A percentile compares a stretch with the other conserved stretches of the same genome.
These are phyloP conservation scores for Melopsittacus undulatus DNA, from an alignment of 2,797 vertebrate species.

Conservation along the genomic window DNA sequence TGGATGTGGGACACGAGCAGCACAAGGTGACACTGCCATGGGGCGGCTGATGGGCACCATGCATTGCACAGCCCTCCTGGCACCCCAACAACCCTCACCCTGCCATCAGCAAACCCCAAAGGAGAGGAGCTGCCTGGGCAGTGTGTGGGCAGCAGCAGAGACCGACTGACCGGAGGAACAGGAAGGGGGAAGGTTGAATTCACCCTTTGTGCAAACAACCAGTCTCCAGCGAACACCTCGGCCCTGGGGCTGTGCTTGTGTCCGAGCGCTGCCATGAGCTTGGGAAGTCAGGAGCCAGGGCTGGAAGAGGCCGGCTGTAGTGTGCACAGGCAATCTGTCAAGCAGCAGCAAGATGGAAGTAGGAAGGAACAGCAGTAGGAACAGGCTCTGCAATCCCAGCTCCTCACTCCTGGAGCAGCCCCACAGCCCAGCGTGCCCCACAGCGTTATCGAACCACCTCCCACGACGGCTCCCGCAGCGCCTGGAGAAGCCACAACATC, in stretches of 20 bases:
- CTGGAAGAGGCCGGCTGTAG: fast-evolving
- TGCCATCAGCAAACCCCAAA: fast-evolving
- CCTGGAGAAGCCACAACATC: neutral
- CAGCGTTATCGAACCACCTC: neutral
- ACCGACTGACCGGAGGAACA: neutral
- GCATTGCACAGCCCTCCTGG: neutral
- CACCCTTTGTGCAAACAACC: neutral
- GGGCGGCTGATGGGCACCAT: neutral
- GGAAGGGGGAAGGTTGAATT: conserved; percentile 39
- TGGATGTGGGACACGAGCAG: fast-evolving
- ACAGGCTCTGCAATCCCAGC: neutral
- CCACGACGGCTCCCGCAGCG: neutral
- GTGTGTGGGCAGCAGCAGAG: neutral
- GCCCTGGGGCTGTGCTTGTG: neutral
- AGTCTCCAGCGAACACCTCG: neutral
- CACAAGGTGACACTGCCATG: fast-evolving
- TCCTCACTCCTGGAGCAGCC: neutral
- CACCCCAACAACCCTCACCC: fast-evolving
- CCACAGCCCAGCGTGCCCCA: fast-evolving
- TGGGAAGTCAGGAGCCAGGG: fast-evolving
- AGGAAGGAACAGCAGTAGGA: neutral
- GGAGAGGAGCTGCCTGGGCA: neutral
- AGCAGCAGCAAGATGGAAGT: neutral
- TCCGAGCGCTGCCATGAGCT: fast-evolving
- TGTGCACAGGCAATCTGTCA: fast-evolving